Evolutionary conservation across 2,888 invertebrate genomes (phyloP), one percentile per base, ranked within the genome.

Genomic region (Drosophila mulleri): DNA sequence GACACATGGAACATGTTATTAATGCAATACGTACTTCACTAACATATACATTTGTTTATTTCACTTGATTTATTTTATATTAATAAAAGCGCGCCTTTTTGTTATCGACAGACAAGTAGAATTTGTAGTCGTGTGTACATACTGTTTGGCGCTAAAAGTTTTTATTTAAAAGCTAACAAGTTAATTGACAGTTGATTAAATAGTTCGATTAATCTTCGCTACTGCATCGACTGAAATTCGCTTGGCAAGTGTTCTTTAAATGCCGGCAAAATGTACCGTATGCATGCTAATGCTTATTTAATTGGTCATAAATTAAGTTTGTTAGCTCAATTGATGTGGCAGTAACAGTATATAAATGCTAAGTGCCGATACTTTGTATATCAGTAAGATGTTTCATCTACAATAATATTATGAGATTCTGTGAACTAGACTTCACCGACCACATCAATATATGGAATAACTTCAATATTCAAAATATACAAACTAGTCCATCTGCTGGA

Each of bases 91-190:
- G 48, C 29, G 2, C 2, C 2, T n/a, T 48, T 50, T 18, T 16
- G 23, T 16, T 26, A 7, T 20, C 14, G 9, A 8, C 0, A 29
- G 29, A 29, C 29, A 7, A 29, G 8, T 7, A 29, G 20, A 44
- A 20, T 12, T 12, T 44, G 18, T 5, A 2, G 20, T 6, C 29
- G 29, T 37, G 39, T 54, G 54, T 12, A 12, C 26, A 39, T 39
- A 54, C n/a, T 54, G 12, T 7, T 48, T 73, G 54, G 53, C 78
- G 78, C 67, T 14, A 67, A 66, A 44, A 23, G 8, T 7, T 7
- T 3, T 7, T 29, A 41, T 58, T 52, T 53, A 41, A 57, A 48
- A 48, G 18, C 42, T 37, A 37, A 9, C 12, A 32, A 57, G 12
- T 35, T 23, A 29, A 29, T 64, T 42, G 35, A 3, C 20, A 44